These are phyloP conservation scores for Tuberolachnus salignus DNA, from an alignment of 2,888 invertebrate genomes.

Conservation along the genomic window DNA sequence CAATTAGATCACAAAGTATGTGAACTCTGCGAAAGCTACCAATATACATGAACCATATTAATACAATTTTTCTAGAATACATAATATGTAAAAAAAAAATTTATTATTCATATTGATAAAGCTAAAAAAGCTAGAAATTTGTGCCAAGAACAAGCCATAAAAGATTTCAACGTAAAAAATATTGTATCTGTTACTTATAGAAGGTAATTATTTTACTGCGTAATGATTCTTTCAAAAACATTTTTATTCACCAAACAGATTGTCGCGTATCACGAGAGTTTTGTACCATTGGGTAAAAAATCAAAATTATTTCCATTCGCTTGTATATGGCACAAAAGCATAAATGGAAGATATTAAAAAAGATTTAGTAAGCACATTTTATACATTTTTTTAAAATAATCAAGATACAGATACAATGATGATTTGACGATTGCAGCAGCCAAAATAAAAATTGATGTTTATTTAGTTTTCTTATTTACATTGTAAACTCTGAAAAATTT, in stretches of 20 bases:
- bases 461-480: constrained; percentile 39
- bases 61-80: constrained; percentile 3
- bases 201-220: too few relatives aligned
- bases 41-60: constrained; percentile 50
- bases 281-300: constrained; percentile 14
- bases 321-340: constrained; percentile 60
- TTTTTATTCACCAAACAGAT: constrained; percentile 36
- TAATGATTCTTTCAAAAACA: too few relatives aligned
- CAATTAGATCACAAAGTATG: constrained; percentile 59
- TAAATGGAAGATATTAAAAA: constrained; percentile 60
- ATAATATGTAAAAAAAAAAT: constrained; percentile 2
- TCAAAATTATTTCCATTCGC: neutral
- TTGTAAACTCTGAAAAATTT: constrained; percentile 8
- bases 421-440: too few relatives aligned
- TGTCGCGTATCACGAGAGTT: constrained; percentile 30
- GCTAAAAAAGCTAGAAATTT: constrained; percentile 20
- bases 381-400: constrained; percentile 59
- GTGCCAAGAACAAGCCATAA: too few relatives aligned
- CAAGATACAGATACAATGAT: constrained; percentile 59
- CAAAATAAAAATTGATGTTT: too few relatives aligned
- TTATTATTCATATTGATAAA: constrained; percentile 1
- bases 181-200: too few relatives aligned
- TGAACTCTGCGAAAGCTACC: constrained; percentile 58
- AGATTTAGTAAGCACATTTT: constrained; percentile 60
- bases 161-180: too few relatives aligned